A percentile compares a stretch with the other conserved stretches of the same genome.
Conservation (phyloP, 2,797 vertebrate genomes). For the Rhabdomys pumilio region DNA sequence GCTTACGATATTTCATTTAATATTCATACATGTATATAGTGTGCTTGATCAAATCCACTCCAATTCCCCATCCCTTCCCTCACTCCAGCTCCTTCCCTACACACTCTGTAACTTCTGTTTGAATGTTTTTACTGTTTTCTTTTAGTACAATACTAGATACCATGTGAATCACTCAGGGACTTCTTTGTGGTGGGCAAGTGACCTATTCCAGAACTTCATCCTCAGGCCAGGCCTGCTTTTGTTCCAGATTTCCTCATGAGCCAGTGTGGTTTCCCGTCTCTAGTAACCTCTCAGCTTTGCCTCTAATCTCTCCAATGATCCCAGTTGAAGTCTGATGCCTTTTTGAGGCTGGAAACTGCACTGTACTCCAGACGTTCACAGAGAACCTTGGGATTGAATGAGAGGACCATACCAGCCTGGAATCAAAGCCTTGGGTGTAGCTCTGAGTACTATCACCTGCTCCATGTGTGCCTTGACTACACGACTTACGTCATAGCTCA, state of each 20-base stretch:
- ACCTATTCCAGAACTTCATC: background rate
- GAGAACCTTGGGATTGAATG: background rate
- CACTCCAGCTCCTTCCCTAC: background rate
- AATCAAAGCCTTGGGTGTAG: background rate
- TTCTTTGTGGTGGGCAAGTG: background rate
- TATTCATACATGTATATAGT: background rate
- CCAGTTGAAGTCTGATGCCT: background rate
- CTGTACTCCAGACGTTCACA: background rate
- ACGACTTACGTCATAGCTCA: background rate
- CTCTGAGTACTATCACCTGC: background rate
- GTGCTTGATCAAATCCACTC: background rate
- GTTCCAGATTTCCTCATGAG: background rate
- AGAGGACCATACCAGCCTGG: background rate
- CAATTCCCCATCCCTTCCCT: background rate
- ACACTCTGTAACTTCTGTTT: background rate
- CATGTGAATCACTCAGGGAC: background rate
- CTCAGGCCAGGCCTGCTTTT: background rate
- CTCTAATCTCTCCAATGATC: background rate
- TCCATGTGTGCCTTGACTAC: background rate
- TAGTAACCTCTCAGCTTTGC: background rate
- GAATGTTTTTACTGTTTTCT: background rate
- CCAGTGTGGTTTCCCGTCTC: background rate
- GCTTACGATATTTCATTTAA: background rate
- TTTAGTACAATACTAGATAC: slow-evolving; percentile 46
- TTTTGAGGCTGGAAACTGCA: background rate